Percentiles rank a stretch among this genome's conserved stretches.
phyloP scores from a whole-genome alignment of 2,113 vertebrate species.

The Paramisgurnus dabryanus region DNA sequence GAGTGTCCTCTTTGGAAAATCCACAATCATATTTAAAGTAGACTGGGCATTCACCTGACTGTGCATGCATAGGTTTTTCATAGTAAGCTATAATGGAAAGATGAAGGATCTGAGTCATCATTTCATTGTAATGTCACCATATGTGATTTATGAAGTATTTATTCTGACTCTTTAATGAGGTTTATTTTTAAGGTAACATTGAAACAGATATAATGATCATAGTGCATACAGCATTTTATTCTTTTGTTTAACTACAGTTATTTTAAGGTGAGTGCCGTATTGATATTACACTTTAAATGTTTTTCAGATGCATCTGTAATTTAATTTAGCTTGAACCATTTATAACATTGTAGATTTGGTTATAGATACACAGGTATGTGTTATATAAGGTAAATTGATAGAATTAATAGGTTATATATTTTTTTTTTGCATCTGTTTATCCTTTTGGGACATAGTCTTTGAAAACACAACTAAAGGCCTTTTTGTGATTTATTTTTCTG shows the following conservation, averaged over 20 bases:
- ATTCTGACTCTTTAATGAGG: slow-evolving; percentile 7
- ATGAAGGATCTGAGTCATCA: slow-evolving; percentile 8
- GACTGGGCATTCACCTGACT: slow-evolving; percentile 17
- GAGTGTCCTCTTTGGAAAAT: slow-evolving; percentile 30
- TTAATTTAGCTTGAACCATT: not conserved
- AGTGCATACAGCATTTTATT: not conserved
- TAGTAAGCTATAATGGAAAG: not conserved
- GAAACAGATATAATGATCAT: not conserved
- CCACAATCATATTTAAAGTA: slow-evolving; percentile 55
- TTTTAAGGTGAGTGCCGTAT: not conserved
- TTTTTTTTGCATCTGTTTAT: no score
- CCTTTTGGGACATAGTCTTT: no score
- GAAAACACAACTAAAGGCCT: no score
- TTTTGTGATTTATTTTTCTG: no score
- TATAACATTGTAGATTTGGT: not conserved
- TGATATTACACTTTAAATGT: not conserved
- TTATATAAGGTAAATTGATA: no score
- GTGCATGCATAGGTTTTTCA: slow-evolving; percentile 4
- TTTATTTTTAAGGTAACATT: slow-evolving; percentile 17
- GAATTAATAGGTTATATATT: no score
- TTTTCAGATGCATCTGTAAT: not conserved
- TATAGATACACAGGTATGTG: no score
- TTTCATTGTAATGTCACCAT: not conserved
- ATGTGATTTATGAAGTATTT: slow-evolving; percentile 13
- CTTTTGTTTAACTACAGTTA: not conserved